Base-by-base conservation (phyloP, 2,888 invertebrate species). In the Lydus trimaculatus region DNA sequence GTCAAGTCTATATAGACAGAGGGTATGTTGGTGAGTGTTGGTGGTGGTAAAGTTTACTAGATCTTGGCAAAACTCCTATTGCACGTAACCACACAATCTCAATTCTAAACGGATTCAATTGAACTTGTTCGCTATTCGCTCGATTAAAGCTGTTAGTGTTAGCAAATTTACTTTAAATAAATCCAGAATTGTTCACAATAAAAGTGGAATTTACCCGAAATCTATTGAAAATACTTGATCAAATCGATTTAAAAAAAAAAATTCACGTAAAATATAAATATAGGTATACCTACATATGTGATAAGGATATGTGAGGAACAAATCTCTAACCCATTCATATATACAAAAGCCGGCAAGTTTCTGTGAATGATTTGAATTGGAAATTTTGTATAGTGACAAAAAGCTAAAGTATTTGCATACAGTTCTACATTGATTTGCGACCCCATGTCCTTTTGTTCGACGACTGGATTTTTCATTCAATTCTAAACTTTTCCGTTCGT, bases 301-400 rank as follows among this genome's bases (percentile, higher is more conserved):
- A 48, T 48, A n/a, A 43, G 5, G 13, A 17, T n/a, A 17, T 20
- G 23, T 20, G 48, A 2, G 48, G 63, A 71, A 64, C 65, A 69
- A 67, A 73, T 71, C 69, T 64, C 64, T 66, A 58, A 39, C 66
- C 64, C 61, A 60, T 48, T 20, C 23, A 48, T 48, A 48, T 48
- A 20, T 11, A 48, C 20, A 48, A 48, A 20, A 36, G 20, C 43
- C 66, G 4, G 36, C 33, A 74, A 76, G 72, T 74, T 72, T 69
- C 73, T 72, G 72, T 67, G 64, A 72, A 69, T 68, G 69, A 77
- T 77, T 77, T 77, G 75, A 76, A 77, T 77, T 77, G 74, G 73
- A 77, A 76, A 77, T 77, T 75, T 66, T 61, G 67, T 59, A 64
- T 69, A 52, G 72, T 72, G 75, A 76, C 75, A 76, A 73, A 75